Percentiles rank a stretch among this genome's conserved stretches.
phyloP scores from a whole-genome alignment of 2,797 vertebrate genomes.

The Podarcis siculus region DNA sequence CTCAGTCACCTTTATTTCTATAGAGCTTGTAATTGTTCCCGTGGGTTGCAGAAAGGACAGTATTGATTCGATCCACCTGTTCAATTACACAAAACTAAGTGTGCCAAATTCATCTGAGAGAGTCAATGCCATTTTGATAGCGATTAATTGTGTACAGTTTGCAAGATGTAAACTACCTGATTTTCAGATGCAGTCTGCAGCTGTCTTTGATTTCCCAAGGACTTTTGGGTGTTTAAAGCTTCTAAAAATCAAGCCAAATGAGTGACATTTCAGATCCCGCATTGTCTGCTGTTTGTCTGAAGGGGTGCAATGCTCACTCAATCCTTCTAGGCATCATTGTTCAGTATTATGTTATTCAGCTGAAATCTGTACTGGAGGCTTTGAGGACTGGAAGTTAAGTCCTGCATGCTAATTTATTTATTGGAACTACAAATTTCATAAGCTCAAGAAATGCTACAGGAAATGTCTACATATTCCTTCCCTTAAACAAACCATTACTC shows the following conservation, averaged over 20 bases:
- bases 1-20: slow-evolving; percentile 31
- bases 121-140: not conserved
- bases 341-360: not conserved
- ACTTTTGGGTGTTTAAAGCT: not conserved
- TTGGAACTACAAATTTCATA: not conserved
- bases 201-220: slow-evolving; percentile 7
- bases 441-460: not conserved
- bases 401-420: not conserved
- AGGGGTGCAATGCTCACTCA: not conserved
- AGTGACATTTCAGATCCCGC: not conserved
- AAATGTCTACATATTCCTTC: not conserved
- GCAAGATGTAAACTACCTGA: not conserved
- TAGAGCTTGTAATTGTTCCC: slow-evolving; percentile 6
- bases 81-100: slow-evolving; percentile 38
- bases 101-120: not conserved
- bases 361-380: not conserved
- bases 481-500: not conserved
- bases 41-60: not conserved
- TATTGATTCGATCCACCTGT: slow-evolving; percentile 35
- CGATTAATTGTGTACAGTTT: slow-evolving; percentile 22
- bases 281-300: not conserved
- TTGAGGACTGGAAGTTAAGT: not conserved
- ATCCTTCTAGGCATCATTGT: not conserved
- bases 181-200: not conserved
- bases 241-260: slow-evolving; percentile 7